phyloP scores from a whole-genome alignment of 2,888 invertebrate genomes.

The Tinea pellionella region DNA sequence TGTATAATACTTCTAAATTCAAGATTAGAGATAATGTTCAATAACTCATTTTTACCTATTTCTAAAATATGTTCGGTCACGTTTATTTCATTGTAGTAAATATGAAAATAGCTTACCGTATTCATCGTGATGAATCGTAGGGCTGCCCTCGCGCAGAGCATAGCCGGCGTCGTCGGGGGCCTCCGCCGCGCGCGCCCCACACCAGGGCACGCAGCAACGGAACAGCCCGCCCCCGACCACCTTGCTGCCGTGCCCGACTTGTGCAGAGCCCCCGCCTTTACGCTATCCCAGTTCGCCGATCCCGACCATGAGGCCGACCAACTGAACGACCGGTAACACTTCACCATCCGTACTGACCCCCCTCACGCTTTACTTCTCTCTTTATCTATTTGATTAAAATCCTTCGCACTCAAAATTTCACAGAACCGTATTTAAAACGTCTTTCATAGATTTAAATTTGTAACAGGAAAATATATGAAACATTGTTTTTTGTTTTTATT shows the following conservation, averaged over 20 bases:
- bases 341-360: constrained; percentile 5
- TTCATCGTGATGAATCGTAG: constrained; percentile 36
- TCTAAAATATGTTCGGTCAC: no score
- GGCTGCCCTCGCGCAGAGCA: constrained; percentile 57
- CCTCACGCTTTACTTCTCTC: background rate
- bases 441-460: background rate
- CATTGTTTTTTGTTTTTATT: background rate
- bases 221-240: constrained; percentile 82
- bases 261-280: constrained; percentile 19
- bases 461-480: background rate
- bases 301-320: constrained; percentile 8
- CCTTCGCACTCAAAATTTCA: background rate
- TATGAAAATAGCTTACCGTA: constrained; percentile 35
- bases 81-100: no score
- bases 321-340: background rate
- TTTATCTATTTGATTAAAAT: background rate
- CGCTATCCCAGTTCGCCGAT: background rate
- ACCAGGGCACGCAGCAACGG: constrained; percentile 87
- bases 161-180: constrained; percentile 69
- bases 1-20: no score
- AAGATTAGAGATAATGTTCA: no score
- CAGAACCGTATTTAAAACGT: background rate
- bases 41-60: no score
- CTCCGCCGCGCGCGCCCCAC: constrained; percentile 78
- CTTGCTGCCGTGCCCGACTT: constrained; percentile 64